Evolutionary conservation across 2,797 vertebrate genomes (phyloP).

Genomic region (Chelonia mydas): DNA sequence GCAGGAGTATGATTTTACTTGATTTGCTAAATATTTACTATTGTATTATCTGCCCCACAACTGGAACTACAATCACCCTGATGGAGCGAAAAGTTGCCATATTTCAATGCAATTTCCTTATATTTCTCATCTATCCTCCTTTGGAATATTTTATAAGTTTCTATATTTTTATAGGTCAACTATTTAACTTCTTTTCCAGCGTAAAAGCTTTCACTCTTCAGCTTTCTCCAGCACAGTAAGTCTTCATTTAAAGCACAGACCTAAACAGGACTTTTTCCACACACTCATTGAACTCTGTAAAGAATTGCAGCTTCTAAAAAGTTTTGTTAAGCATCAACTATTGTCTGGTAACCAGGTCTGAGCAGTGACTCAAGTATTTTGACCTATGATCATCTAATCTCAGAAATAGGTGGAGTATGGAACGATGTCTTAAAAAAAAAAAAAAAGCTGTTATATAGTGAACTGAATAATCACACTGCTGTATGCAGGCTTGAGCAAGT

Average conservation of each 20-base stretch:
- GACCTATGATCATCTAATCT: slow-evolving; percentile 26
- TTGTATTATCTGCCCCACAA: background rate
- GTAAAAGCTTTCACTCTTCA: background rate
- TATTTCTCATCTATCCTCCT: background rate
- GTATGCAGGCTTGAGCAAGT: background rate
- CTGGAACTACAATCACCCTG: rapidly evolving
- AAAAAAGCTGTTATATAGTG: background rate
- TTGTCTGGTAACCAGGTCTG: rapidly evolving
- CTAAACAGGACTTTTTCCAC: background rate
- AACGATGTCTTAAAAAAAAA: background rate
- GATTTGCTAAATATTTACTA: background rate
- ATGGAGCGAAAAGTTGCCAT: background rate
- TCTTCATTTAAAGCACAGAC: background rate
- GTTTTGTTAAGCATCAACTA: background rate
- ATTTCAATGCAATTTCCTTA: background rate
- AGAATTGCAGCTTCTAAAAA: background rate
- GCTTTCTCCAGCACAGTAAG: background rate
- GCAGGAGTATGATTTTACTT: background rate
- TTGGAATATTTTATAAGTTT: background rate
- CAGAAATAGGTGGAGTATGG: slow-evolving; percentile 11
- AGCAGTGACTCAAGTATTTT: slow-evolving; percentile 54
- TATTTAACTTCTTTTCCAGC: background rate
- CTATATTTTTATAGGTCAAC: background rate
- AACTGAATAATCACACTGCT: background rate
- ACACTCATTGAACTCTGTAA: background rate